phyloP scores from a whole-genome alignment of 2,113 vertebrate species.

The Menidia beryllina region DNA sequence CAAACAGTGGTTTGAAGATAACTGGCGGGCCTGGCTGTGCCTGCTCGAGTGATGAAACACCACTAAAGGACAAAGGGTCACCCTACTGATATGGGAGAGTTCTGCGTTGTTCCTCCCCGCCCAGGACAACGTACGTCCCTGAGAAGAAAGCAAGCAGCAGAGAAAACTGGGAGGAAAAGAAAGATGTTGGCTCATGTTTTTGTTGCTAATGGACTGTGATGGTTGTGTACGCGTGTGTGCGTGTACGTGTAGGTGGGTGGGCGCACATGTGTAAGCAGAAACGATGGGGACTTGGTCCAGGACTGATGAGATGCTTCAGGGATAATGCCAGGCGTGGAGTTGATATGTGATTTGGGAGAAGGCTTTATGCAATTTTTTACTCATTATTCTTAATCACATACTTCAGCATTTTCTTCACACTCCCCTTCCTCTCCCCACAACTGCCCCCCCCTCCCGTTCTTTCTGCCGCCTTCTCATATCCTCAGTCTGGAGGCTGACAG shows the following conservation, averaged over 20 bases:
- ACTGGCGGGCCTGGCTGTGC: slow-evolving; percentile 52
- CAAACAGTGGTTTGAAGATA: slow-evolving; percentile 77
- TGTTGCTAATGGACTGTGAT: slow-evolving; percentile 68
- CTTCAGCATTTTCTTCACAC: slow-evolving; percentile 83
- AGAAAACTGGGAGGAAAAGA: background rate
- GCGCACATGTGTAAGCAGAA: slow-evolving; percentile 58
- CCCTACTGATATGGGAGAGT: slow-evolving; percentile 68
- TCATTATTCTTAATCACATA: slow-evolving; percentile 88
- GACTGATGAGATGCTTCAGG: slow-evolving; percentile 83
- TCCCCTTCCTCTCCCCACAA: slow-evolving; percentile 51
- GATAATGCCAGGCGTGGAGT: slow-evolving; percentile 81
- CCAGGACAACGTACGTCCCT: slow-evolving; percentile 42
- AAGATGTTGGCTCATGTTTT: slow-evolving; percentile 64
- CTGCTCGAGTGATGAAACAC: slow-evolving; percentile 60
- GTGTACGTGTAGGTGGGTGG: slow-evolving; percentile 35
- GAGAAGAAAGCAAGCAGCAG: slow-evolving; percentile 29
- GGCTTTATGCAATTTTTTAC: slow-evolving; percentile 85
- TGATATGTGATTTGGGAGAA: slow-evolving; percentile 85
- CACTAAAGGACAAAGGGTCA: slow-evolving; percentile 58
- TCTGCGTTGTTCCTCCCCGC: slow-evolving; percentile 49
- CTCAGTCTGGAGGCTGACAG: slow-evolving; percentile 85
- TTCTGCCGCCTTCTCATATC: slow-evolving; percentile 81
- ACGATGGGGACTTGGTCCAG: slow-evolving; percentile 76
- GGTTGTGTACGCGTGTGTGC: slow-evolving; percentile 32
- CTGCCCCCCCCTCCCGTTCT: slow-evolving; percentile 65